These are phyloP conservation scores for Synanthedon vespiformis DNA, from an alignment of 2,888 invertebrate species.

Conservation along the genomic window DNA sequence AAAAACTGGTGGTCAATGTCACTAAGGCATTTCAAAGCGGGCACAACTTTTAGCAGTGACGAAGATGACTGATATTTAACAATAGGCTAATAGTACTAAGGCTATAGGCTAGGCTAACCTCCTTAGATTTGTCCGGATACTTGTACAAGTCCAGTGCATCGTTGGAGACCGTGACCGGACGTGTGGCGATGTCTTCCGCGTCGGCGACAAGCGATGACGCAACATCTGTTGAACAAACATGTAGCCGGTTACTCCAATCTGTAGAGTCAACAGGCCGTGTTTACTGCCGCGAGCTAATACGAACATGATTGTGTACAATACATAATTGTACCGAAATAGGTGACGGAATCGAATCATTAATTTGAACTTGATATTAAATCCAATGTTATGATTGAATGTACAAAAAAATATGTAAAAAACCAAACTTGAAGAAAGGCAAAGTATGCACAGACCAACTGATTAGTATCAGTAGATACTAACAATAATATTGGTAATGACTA, in stretches of 20 bases:
- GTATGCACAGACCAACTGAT: too few relatives aligned
- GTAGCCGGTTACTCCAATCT: conserved; percentile 8
- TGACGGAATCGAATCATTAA: too few relatives aligned
- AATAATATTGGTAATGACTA: too few relatives aligned
- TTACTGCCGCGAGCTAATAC: neutral
- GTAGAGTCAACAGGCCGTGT: conserved; percentile 10
- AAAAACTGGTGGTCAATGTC: too few relatives aligned
- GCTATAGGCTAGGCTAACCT: conserved; percentile 7
- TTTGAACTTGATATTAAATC: too few relatives aligned
- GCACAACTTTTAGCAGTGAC: too few relatives aligned
- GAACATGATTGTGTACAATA: neutral
- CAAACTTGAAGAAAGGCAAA: too few relatives aligned
- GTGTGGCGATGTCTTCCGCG: neutral
- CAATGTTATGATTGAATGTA: too few relatives aligned
- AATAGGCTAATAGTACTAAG: neutral
- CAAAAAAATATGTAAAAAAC: too few relatives aligned
- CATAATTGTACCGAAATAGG: neutral
- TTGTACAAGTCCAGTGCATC: conserved; percentile 7
- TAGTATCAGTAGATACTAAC: too few relatives aligned
- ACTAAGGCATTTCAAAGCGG: too few relatives aligned
- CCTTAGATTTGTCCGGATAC: conserved; percentile 14
- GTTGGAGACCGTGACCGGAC: neutral
- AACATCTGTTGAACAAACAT: neutral
- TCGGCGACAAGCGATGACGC: neutral
- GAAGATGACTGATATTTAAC: too few relatives aligned